Conservation (phyloP, 2,797 vertebrate genomes). For the Threskiornis aethiopicus region DNA sequence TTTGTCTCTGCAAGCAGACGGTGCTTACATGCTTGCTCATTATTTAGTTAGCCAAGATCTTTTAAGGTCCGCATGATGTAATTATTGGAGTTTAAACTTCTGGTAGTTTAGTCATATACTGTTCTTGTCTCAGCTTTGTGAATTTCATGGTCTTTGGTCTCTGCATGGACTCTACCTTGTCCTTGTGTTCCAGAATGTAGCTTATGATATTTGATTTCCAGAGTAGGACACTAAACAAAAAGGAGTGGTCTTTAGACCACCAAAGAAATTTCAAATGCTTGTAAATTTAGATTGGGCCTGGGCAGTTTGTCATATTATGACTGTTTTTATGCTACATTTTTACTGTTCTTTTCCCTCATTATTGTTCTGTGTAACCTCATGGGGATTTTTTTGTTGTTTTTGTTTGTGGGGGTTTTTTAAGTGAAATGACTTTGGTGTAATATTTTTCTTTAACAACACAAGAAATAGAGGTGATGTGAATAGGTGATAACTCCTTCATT, state of each 20-base stretch:
- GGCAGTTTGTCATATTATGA: not conserved
- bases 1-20: not conserved
- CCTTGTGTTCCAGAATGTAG: not conserved
- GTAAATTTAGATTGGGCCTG: not conserved
- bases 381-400: not conserved
- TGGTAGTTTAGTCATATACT: not conserved
- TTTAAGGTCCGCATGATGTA: not conserved
- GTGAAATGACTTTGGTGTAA: not conserved
- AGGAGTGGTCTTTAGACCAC: not conserved
- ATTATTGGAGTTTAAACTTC: not conserved
- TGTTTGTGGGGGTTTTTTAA: not conserved
- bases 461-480: not conserved
- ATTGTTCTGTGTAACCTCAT: not conserved
- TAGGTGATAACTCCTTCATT: not conserved
- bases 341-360: rapidly evolving
- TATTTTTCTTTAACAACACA: not conserved
- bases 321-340: not conserved
- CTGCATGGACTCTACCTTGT: not conserved
- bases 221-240: not conserved
- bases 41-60: not conserved
- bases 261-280: not conserved
- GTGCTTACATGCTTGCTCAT: not conserved
- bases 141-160: not conserved
- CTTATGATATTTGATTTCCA: not conserved
- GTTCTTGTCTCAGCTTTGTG: not conserved